Evolutionary conservation across 2,888 invertebrate species (phyloP).

Genomic region (Holacanthella duospinosa): DNA sequence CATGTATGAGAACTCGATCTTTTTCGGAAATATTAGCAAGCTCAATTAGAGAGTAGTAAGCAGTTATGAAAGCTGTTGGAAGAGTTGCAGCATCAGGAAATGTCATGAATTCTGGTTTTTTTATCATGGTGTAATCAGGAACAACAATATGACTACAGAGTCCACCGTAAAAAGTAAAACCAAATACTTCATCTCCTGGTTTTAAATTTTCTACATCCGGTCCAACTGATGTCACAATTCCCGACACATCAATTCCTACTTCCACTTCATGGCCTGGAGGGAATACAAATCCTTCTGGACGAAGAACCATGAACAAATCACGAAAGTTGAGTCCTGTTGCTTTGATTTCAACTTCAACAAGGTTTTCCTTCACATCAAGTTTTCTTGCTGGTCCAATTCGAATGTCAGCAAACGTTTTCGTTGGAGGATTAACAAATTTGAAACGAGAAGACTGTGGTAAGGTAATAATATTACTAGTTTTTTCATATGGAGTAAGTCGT

Average conservation of each 20-base stretch:
- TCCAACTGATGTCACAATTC: constrained; percentile 7
- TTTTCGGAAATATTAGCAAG: constrained; percentile 11
- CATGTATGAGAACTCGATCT: constrained; percentile 16
- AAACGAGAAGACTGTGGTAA: background rate
- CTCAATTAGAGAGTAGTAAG: constrained; percentile 13
- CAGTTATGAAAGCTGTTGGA: constrained; percentile 15
- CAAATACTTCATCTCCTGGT: constrained; percentile 13
- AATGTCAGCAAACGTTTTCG: background rate
- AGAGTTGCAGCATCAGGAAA: constrained; percentile 15
- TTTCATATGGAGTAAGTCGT: background rate
- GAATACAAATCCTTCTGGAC: background rate
- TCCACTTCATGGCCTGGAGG: constrained; percentile 1
- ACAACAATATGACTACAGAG: constrained; percentile 9
- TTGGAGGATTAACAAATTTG: background rate
- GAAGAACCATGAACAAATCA: background rate
- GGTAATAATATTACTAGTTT: background rate
- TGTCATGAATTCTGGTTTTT: constrained; percentile 10
- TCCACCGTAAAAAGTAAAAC: constrained; percentile 12
- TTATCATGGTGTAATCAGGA: constrained; percentile 6
- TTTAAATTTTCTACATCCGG: background rate
- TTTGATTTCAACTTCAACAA: background rate
- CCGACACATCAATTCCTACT: constrained; percentile 15
- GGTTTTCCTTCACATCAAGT: background rate
- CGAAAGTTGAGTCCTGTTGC: background rate
- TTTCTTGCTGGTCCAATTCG: background rate